Evolutionary conservation across 1,140 invertebrate species (phyloP), one percentile per base, ranked within the genome.

Genomic region (Eubasilissa regina): DNA sequence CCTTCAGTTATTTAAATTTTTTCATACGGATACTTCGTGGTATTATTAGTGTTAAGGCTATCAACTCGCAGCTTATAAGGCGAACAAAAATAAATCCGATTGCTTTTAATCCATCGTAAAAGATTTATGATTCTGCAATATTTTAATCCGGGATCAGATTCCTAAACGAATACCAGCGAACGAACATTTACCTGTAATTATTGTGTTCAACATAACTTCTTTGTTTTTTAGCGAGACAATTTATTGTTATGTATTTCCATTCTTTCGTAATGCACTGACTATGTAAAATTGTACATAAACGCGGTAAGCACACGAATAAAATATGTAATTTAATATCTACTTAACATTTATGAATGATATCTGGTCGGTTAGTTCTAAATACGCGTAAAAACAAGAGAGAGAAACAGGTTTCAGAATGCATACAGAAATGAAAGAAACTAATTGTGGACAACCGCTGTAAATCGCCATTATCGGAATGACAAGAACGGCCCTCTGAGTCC

Each of bases 331-430:
- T 70, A 10, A 25, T 48, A 70, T 70, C 45, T 70, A 3, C 15
- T 47, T 48, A 15, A 48, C 43, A 48, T 70, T 70, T 70, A 70
- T 70, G 45, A 70, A 70, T 70, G 66, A 21, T 58, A 21, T 10
- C 55, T 53, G 13, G 55, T 58, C 55, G 8, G 17, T 4, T 58
- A 8, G 53, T 56, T 56, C 3, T 56, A 56, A 3, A 53, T 53
- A 12, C 15, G 12, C n/a, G 66, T 70, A 48, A 19, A 45, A 17
- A 19, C 45, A 48, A 70, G n/a, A 48, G 15, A 17, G 19, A 19
- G 66, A 48, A 70, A 70, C 66, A 47, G 66, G 66, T 70, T 70
- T 47, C 6, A 0, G 45, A 70, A 70, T 70, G 66, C 19, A 15
- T 12, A 47, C 21, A 48, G 66, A 48, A 64, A 70, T 70, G 17